phyloP scores from a whole-genome alignment of 2,888 invertebrate genomes.

The Synanthedon andrenaeformis region DNA sequence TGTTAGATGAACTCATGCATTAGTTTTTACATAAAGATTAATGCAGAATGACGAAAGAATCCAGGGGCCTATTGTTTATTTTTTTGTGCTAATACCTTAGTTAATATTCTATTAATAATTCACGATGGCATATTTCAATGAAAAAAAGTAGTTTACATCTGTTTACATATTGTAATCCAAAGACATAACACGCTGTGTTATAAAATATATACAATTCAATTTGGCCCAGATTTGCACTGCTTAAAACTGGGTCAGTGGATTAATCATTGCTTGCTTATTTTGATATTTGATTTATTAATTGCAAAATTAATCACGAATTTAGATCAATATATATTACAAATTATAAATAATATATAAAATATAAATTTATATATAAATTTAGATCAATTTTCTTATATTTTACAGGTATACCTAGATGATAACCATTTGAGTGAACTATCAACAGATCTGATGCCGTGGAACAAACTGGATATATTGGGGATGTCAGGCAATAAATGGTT shows the following conservation, averaged over 20 bases:
- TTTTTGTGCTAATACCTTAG: background rate
- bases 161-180: constrained; percentile 5
- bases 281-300: constrained; percentile 35
- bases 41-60: background rate
- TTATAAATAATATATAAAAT: background rate
- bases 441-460: constrained; percentile 67
- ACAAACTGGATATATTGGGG: constrained; percentile 62
- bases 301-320: constrained; percentile 37
- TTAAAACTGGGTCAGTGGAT: constrained; percentile 51
- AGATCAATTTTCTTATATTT: background rate
- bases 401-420: constrained; percentile 73
- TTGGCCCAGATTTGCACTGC: constrained; percentile 50
- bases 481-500: constrained; percentile 75
- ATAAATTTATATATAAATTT: background rate
- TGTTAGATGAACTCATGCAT: background rate
- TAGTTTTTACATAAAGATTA: background rate
- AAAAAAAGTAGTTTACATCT: constrained; percentile 1
- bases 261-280: constrained; percentile 42
- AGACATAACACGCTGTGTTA: constrained; percentile 6
- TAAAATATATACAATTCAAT: constrained; percentile 24
- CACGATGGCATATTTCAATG: background rate
- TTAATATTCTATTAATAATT: background rate
- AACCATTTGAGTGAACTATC: constrained; percentile 70
- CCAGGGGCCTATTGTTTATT: background rate
- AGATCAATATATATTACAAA: constrained; percentile 8